Conservation (phyloP, 2,113 vertebrate species). For the Ornithorhynchus anatinus region DNA sequence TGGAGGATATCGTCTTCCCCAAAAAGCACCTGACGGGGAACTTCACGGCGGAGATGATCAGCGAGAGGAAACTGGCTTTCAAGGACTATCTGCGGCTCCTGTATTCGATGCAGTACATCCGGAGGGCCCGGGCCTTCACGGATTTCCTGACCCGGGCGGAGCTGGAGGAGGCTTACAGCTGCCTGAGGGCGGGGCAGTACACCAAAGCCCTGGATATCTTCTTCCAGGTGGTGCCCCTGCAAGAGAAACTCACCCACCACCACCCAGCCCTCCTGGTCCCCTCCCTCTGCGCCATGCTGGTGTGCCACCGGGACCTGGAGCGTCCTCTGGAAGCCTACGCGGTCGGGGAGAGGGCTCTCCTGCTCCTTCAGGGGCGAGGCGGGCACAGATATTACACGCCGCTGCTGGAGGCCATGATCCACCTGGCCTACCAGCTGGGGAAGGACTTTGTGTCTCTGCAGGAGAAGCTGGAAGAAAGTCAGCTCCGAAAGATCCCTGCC, state of each 20-base stretch:
- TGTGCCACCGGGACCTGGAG: conserved; percentile 88
- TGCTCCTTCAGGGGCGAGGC: conserved; percentile 60
- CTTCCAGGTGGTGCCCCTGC: conserved; percentile 70
- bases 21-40: conserved; percentile 81
- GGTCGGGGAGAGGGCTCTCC: conserved; percentile 76
- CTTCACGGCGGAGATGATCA: conserved; percentile 79
- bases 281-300: conserved; percentile 78
- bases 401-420: conserved; percentile 82
- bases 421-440: conserved; percentile 82
- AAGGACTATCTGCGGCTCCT: conserved; percentile 84
- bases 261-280: conserved; percentile 71
- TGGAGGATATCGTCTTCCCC: conserved; percentile 87
- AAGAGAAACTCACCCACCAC: conserved; percentile 82
- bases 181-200: conserved; percentile 87
- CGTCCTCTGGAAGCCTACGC: conserved; percentile 72
- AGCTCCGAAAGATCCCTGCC: conserved; percentile 64
- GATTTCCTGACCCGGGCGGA: conserved; percentile 83
- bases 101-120: conserved; percentile 73
- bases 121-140: conserved; percentile 72
- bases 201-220: conserved; percentile 72
- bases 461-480: conserved; percentile 76
- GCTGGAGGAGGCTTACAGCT: conserved; percentile 75
- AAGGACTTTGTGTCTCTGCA: conserved; percentile 83
- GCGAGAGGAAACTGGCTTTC: conserved; percentile 81
- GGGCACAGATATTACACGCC: conserved; percentile 74